phyloP scores from a whole-genome alignment of 2,113 vertebrate species.

The Corythoichthys haematopterus region DNA sequence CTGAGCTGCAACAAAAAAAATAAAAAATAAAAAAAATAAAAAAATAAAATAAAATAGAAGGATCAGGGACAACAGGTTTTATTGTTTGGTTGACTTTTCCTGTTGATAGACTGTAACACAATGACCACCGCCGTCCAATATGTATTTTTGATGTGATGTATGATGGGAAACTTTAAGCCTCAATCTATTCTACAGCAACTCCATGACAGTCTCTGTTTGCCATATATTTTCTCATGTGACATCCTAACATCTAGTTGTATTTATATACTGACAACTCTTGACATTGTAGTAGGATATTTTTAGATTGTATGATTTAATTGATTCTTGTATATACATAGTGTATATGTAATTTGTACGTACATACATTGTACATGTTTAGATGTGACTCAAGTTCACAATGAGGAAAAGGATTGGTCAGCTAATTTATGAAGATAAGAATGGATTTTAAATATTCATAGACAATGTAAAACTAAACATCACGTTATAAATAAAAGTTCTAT shows the following conservation, averaged over 20 bases:
- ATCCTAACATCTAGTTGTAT: background rate
- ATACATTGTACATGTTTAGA: background rate
- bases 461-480: too few species aligned
- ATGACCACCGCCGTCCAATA: background rate
- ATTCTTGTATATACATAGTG: background rate
- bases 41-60: background rate
- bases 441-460: too few species aligned
- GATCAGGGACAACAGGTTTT: background rate
- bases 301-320: background rate
- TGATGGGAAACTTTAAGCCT: background rate
- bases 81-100: background rate
- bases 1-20: too few species aligned
- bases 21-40: too few species aligned
- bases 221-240: background rate
- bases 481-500: too few species aligned
- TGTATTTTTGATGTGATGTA: background rate
- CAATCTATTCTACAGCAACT: background rate
- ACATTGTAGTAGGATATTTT: background rate
- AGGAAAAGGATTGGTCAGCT: too few species aligned
- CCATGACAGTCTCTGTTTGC: background rate
- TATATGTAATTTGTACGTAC: too few species aligned
- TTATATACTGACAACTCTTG: background rate
- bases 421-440: too few species aligned
- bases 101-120: background rate
- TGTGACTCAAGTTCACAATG: too few species aligned